Evolutionary conservation across 2,113 vertebrate genomes (phyloP), one percentile per base, ranked within the genome.

Genomic region (Anarhynchus alexandrinus): DNA sequence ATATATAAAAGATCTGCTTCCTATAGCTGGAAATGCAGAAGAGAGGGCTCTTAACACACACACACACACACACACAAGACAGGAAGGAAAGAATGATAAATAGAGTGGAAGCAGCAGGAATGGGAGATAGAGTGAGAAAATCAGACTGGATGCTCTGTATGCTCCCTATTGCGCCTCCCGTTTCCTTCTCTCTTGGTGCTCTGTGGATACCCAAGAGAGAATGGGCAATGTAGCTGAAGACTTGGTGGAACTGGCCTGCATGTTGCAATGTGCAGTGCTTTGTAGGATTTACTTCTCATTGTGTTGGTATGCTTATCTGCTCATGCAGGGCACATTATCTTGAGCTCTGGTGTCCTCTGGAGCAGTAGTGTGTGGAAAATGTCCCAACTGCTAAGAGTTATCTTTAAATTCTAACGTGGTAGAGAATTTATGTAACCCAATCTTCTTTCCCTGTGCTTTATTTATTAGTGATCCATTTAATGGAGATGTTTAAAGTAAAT

Each of bases 261-360:
- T 0, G 0, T 18, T 71, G 11, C 9, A 7, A 8, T 6, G 17
- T 34, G 30, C 16, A 74, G 14, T 57, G 49, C 67, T 88, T 54
- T 73, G 54, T 23, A 73, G 62, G 49, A 52, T 85, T 82, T 91
- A 57, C 29, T 82, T 91, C 21, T 89, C n/a, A 45, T 84, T 2
- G 0, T 57, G 42, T 66, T 58, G 67, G 22, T 25, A 52, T 23
- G 42, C 51, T 81, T 59, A 43, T 59, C 55, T 92, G 55, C 54
- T 88, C 82, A 51, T 47, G 79, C 51, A 90, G 38, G 43, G 61
- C 38, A 45, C 13, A 5, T 45, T 92, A 51, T 25, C 71, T 55
- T 86, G 72, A 67, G 18, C 76, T 71, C 22, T 66, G 23, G 11
- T 84, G 51, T 78, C 51, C 76, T 95, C 49, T 43, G 32, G 67